Base-by-base conservation (phyloP, 1,140 invertebrate genomes). In the Limonius californicus region DNA sequence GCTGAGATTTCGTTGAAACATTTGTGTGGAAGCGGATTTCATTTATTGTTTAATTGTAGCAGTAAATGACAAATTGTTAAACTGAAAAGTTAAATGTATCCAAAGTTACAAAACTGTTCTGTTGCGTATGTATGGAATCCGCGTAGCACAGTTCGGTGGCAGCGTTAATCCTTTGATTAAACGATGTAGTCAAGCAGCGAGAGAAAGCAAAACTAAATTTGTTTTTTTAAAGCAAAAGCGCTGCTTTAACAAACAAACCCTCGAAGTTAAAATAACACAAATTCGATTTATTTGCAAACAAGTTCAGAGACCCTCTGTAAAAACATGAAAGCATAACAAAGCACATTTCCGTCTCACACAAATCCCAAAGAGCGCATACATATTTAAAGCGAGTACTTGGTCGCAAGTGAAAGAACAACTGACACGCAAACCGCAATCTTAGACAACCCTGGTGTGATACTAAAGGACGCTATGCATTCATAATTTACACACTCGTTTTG, bases 261-360 rank as follows among this genome's bases (percentile, higher is more conserved):
- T 11, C 35, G 35, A 39, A 39, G 35, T 59, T 59, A 59, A 59
- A 59, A 59, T 59, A 59, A 59, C 57, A 59, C 43, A 59, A 59
- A 45, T 59, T 59, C 57, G 43, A 59, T 59, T 59, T 59, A 59
- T 59, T 59, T 59, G 57, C 57, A 59, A 59, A 59, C 57, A 59
- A 59, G 57, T 59, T 59, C 57, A 23, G 57, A 42, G 15, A 47
- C 16, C 19, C n/a, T 43, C 57, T 59, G 43, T 59, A 50, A 59
- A 59, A 59, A 50, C 57, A 57, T 32, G 30, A 35, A 57, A 57
- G 32, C 32, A 42, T 19, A 42, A 57, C 43, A 59, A 45, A 23
- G 39, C 43, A 15, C 42, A 18, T 21, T 50, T 50, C 57, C 43
- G 18, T 32, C 20, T 14, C 27, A 30, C 23, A 43, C 57, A 59